A percentile compares a stretch with the other conserved stretches of the same genome.
phyloP scores from a whole-genome alignment of 53 echinoderm and acorn worm genomes.

The Luidia sarsii region DNA sequence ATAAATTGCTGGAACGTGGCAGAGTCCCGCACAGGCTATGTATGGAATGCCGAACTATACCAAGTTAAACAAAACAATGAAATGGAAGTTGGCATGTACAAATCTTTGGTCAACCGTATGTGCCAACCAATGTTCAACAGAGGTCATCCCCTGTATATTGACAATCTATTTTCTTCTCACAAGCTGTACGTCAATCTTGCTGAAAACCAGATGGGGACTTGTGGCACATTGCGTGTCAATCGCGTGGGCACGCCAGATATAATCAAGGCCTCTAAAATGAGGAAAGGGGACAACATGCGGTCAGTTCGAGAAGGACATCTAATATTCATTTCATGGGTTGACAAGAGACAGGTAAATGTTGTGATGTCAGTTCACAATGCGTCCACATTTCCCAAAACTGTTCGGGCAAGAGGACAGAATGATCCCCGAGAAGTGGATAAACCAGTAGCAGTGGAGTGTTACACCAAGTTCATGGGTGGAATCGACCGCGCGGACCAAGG shows the following conservation, averaged over 20 bases:
- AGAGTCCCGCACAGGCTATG: constrained; percentile 15
- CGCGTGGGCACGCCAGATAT: constrained; percentile 3
- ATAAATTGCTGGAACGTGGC: too few relatives aligned
- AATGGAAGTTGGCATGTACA: constrained; percentile 2
- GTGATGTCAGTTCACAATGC: too few relatives aligned
- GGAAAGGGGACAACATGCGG: neutral
- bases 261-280: constrained; percentile 7
- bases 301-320: constrained; percentile 7
- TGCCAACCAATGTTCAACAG: neutral
- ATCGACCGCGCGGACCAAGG: neutral
- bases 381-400: too few relatives aligned
- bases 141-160: constrained; percentile 29
- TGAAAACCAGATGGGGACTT: too few relatives aligned
- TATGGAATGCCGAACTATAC: constrained; percentile 17
- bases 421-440: constrained; percentile 5
- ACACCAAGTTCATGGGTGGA: constrained; percentile 5
- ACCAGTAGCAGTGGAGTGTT: too few relatives aligned
- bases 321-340: constrained; percentile 2
- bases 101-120: too few relatives aligned
- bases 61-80: constrained; percentile 11
- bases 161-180: constrained; percentile 18
- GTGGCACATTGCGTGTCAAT: too few relatives aligned
- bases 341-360: constrained; percentile 19
- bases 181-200: neutral
- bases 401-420: constrained; percentile 8